Percentiles rank a stretch among this genome's conserved stretches.
phyloP scores from a whole-genome alignment of 2,797 vertebrate species.

The Acanthurus lineatus region DNA sequence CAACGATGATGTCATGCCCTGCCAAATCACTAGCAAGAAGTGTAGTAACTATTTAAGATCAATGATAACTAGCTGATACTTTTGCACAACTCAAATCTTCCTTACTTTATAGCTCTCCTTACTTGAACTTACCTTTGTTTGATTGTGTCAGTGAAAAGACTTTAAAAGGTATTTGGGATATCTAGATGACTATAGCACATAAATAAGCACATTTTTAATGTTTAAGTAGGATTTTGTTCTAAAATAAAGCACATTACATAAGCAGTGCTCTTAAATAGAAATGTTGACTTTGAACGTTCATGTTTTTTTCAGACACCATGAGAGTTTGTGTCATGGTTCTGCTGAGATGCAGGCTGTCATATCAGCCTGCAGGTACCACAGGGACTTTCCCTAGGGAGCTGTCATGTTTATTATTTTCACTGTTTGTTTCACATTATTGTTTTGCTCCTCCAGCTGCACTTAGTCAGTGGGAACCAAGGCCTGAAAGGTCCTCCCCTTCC shows the following conservation, averaged over 20 bases:
- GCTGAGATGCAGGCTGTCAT: constrained; percentile 29
- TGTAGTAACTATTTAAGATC: too few relatives aligned
- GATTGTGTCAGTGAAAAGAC: background rate
- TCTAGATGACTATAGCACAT: background rate
- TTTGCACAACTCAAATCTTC: too few relatives aligned
- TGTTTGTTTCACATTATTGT: constrained; percentile 79
- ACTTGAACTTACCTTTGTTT: too few relatives aligned
- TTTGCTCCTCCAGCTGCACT: constrained; percentile 74
- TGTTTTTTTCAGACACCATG: constrained; percentile 36
- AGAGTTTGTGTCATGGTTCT: constrained; percentile 23
- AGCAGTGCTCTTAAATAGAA: background rate
- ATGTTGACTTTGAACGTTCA: constrained; percentile 35
- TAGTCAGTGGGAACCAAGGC: constrained; percentile 68
- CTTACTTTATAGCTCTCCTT: too few relatives aligned
- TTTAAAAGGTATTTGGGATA: background rate
- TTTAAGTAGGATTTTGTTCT: background rate
- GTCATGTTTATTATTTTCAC: constrained; percentile 61
- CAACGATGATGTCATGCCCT: too few relatives aligned
- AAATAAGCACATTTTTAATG: background rate
- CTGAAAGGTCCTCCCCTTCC: constrained; percentile 59
- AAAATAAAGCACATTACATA: background rate
- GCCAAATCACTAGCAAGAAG: too few relatives aligned
- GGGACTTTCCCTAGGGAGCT: constrained; percentile 46
- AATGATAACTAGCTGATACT: too few relatives aligned
- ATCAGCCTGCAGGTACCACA: constrained; percentile 40